Base-by-base conservation (phyloP, 35 echinoderm and acorn worm genomes). In the Anneissia japonica region DNA sequence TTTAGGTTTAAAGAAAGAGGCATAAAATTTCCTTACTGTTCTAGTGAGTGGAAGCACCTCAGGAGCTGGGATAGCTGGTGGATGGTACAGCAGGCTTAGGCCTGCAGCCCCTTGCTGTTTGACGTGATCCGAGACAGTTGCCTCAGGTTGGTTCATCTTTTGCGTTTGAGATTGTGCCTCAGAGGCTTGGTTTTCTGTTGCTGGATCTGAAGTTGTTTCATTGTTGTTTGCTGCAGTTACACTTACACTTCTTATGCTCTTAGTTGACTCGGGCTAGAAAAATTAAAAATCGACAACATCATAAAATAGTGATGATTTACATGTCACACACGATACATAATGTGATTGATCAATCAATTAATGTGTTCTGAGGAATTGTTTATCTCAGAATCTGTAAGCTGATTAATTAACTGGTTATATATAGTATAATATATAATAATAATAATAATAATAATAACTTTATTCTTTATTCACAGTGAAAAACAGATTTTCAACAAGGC, bases 41-140 rank as follows among this genome's bases (percentile, higher is more conserved):
- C 94, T 92, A 11, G 94, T 92, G 56, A 97, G 77, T 36, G 94
- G 90, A 43, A 97, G 34, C 29, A 97, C 84, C 34, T 91, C 94
- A 29, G 94, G 90, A 28, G 72, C 46, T 21, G 94, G 94, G 2
- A 97, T 83, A 26, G 87, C 87, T 78, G 85, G 87, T 30, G 94
- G 94, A 46, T 97, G 81, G 80, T 97, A 97, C 40, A 82, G 74
- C 35, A 97, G 45, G 34, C 46, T 32, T 64, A 26, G 2, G 51
- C 21, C 40, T 43, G 14, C 40, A 43, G 4, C 40, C 14, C 40
- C 40, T 43, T 43, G 51, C 51, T 64, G 51, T 12, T 64, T 64
- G 21, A 16, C 5, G 16, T 4, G 40, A 43, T 14, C 40, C 4
- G 40, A 43, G 40, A 14, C 40, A 6, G 14, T 14, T 6, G 40